phyloP scores from a whole-genome alignment of 2,113 vertebrate species.

The Heterocephalus glaber region DNA sequence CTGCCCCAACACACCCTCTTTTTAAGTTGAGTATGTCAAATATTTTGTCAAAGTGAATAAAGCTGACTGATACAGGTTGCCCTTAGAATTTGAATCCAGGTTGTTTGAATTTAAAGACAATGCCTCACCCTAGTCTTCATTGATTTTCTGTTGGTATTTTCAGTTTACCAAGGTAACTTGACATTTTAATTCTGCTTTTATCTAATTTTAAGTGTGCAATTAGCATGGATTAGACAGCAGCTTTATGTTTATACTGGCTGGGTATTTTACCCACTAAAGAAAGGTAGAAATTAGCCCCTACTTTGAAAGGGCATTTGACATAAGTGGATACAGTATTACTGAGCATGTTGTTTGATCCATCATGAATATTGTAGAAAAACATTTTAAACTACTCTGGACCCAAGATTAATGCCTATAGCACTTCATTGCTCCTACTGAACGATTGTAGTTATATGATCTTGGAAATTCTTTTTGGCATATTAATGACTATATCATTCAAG shows the following conservation, averaged over 20 bases:
- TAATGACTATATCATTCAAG: slow-evolving; percentile 17
- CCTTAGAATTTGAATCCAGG: slow-evolving; percentile 5
- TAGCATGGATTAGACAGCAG: neutral
- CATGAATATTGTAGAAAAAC: neutral
- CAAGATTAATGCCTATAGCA: neutral
- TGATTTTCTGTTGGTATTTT: slow-evolving; percentile 50
- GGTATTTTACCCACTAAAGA: neutral
- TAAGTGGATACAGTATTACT: neutral
- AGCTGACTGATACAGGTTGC: neutral
- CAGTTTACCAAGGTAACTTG: neutral
- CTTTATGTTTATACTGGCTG: neutral
- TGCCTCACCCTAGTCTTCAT: neutral
- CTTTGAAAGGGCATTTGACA: slow-evolving; percentile 2
- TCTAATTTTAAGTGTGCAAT: neutral
- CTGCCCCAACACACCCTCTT: neutral
- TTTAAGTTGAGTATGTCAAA: neutral
- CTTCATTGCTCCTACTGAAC: neutral
- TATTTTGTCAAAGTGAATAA: neutral
- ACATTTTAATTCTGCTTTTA: slow-evolving; percentile 28
- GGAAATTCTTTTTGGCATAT: slow-evolving; percentile 21
- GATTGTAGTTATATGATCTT: neutral
- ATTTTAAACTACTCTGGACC: neutral
- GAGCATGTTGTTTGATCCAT: neutral
- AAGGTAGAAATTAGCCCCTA: neutral
- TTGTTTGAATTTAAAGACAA: slow-evolving; percentile 27